phyloP scores from a whole-genome alignment of 37 sponge, comb jelly and placozoan genomes.

The Beroe ovata region DNA sequence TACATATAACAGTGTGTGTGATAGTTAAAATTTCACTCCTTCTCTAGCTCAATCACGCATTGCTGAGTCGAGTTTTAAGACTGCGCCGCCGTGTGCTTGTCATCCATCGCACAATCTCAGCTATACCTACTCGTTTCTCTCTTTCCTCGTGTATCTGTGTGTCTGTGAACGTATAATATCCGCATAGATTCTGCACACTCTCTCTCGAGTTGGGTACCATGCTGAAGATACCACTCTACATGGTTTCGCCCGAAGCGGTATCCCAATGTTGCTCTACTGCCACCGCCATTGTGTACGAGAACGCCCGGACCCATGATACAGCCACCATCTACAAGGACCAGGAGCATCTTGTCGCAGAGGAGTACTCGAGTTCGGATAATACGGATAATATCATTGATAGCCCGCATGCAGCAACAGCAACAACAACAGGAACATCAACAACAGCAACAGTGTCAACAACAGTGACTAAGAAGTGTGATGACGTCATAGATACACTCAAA shows the following conservation, averaged over 20 bases:
- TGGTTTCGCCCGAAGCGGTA: constrained; percentile 52
- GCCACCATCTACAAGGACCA: constrained; percentile 50
- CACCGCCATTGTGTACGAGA: constrained; percentile 45
- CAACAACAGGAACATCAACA: background rate
- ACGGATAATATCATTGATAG: background rate
- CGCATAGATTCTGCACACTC: too few relatives aligned
- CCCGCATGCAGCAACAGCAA: background rate
- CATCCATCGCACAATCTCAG: too few relatives aligned
- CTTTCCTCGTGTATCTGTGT: too few relatives aligned
- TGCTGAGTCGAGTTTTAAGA: too few relatives aligned
- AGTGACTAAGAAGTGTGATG: background rate
- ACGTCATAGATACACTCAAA: background rate
- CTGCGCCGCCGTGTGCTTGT: too few relatives aligned
- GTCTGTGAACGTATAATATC: too few relatives aligned
- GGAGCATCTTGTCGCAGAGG: background rate
- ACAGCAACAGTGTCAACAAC: background rate
- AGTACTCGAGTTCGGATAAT: background rate
- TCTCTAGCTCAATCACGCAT: too few relatives aligned
- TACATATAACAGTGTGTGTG: too few relatives aligned
- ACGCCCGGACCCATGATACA: background rate
- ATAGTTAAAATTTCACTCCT: too few relatives aligned
- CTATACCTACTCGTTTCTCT: too few relatives aligned
- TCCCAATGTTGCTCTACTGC: constrained; percentile 19
- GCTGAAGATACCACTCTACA: constrained; percentile 60
- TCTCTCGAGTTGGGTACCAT: too few relatives aligned